Evolutionary conservation across 1,140 invertebrate species (phyloP).

Genomic region (Bombyx mandarina): DNA sequence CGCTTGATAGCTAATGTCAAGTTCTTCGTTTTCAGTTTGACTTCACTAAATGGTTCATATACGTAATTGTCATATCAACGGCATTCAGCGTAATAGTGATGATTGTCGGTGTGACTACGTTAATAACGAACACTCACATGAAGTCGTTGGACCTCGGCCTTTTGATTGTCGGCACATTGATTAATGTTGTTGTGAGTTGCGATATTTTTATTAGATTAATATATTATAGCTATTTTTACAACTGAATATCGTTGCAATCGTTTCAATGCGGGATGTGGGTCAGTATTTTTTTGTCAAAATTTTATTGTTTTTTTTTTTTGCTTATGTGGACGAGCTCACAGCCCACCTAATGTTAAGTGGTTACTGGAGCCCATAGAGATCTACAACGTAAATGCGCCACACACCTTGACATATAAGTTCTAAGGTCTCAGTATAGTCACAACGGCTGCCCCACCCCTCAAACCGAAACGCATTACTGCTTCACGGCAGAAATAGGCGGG

Average conservation of each 20-base stretch:
- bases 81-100: conserved; percentile 19
- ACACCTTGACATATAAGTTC: too few relatives aligned
- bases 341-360: too few relatives aligned
- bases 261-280: not conserved
- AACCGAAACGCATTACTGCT: too few relatives aligned
- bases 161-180: conserved; percentile 19
- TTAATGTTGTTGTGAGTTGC: conserved; percentile 32
- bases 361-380: too few relatives aligned
- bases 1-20: too few relatives aligned
- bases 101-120: conserved; percentile 11
- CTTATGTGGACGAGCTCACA: too few relatives aligned
- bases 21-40: conserved; percentile 32
- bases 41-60: conserved; percentile 33
- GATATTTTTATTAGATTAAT: not conserved
- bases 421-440: too few relatives aligned
- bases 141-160: conserved; percentile 17
- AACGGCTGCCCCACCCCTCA: too few relatives aligned
- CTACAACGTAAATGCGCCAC: too few relatives aligned
- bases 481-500: too few relatives aligned
- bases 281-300: not conserved
- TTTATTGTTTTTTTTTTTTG: too few relatives aligned
- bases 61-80: conserved; percentile 20
- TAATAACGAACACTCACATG: conserved; percentile 8
- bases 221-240: not conserved
- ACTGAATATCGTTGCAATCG: not conserved